A percentile compares a stretch with the other conserved stretches of the same genome.
Conservation (phyloP, 2,797 vertebrate species). For the Poeciliopsis presidionis region DNA sequence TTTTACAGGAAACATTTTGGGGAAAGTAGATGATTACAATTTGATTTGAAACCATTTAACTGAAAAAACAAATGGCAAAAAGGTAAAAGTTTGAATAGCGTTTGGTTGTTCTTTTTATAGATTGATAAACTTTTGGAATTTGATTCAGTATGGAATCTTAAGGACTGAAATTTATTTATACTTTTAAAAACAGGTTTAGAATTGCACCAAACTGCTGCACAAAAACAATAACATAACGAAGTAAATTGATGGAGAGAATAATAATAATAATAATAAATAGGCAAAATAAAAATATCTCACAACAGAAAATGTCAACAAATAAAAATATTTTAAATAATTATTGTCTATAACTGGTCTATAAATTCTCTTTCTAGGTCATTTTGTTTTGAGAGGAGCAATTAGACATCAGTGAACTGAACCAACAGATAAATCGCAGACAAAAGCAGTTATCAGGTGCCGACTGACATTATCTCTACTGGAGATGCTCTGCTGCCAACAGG, state of each 20-base stretch:
- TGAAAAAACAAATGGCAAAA: not conserved
- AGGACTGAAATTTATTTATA: too few relatives aligned
- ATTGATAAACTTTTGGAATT: too few relatives aligned
- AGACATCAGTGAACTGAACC: not conserved
- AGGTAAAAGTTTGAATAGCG: not conserved
- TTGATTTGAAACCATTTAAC: not conserved
- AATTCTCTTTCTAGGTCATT: not conserved
- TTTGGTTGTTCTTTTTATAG: not conserved
- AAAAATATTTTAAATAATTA: too few relatives aligned
- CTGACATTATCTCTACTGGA: not conserved
- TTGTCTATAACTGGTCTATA: not conserved
- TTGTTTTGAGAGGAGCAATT: not conserved
- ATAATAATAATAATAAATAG: too few relatives aligned
- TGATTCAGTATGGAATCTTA: too few relatives aligned
- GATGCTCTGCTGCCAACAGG: not conserved
- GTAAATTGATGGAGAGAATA: too few relatives aligned
- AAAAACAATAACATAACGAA: too few relatives aligned
- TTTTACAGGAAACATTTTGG: not conserved
- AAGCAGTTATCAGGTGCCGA: conserved; percentile 1
- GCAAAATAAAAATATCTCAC: too few relatives aligned
- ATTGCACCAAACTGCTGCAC: too few relatives aligned
- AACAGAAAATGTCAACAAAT: too few relatives aligned
- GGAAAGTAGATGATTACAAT: not conserved
- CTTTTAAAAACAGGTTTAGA: too few relatives aligned
- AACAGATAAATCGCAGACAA: not conserved